Conservation (phyloP, 2,888 invertebrate species). For the Macaria notata region DNA sequence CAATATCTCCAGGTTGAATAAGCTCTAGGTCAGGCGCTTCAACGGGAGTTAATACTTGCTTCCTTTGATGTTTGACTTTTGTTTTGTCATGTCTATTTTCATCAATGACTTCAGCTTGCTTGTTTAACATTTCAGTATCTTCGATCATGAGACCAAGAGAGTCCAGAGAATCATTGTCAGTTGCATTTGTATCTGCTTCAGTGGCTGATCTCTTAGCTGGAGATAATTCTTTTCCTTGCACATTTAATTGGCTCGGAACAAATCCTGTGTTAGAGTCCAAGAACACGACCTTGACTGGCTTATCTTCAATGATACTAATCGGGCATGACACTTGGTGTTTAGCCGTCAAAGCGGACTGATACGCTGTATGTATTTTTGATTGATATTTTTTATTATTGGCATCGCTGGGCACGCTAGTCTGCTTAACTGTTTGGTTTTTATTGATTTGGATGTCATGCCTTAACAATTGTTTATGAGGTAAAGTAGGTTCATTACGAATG, state of each 20-base stretch:
- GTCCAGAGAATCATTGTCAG: slow-evolving; percentile 55
- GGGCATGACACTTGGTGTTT: slow-evolving; percentile 64
- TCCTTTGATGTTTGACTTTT: slow-evolving; percentile 74
- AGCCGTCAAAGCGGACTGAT: slow-evolving; percentile 66
- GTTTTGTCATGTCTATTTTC: slow-evolving; percentile 59
- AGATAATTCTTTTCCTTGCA: slow-evolving; percentile 66
- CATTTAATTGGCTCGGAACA: slow-evolving; percentile 54
- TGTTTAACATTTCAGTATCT: not conserved
- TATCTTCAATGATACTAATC: slow-evolving; percentile 71
- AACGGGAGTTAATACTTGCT: slow-evolving; percentile 75
- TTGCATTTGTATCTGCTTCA: slow-evolving; percentile 44
- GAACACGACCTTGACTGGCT: slow-evolving; percentile 73
- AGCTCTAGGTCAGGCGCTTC: slow-evolving; percentile 72
- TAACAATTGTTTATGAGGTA: slow-evolving; percentile 48
- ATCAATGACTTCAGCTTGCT: slow-evolving; percentile 33
- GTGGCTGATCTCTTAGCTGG: slow-evolving; percentile 50
- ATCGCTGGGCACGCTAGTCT: slow-evolving; percentile 44
- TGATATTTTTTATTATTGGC: slow-evolving; percentile 59
- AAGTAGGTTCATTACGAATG: slow-evolving; percentile 43
- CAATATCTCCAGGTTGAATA: slow-evolving; percentile 67
- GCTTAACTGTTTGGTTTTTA: slow-evolving; percentile 45
- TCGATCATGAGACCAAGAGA: slow-evolving; percentile 41
- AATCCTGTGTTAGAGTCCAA: slow-evolving; percentile 60
- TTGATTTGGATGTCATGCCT: slow-evolving; percentile 41
- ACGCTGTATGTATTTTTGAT: slow-evolving; percentile 69